Conservation (phyloP, 1,140 invertebrate genomes). For the Daktulosphaira vitifoliae region DNA sequence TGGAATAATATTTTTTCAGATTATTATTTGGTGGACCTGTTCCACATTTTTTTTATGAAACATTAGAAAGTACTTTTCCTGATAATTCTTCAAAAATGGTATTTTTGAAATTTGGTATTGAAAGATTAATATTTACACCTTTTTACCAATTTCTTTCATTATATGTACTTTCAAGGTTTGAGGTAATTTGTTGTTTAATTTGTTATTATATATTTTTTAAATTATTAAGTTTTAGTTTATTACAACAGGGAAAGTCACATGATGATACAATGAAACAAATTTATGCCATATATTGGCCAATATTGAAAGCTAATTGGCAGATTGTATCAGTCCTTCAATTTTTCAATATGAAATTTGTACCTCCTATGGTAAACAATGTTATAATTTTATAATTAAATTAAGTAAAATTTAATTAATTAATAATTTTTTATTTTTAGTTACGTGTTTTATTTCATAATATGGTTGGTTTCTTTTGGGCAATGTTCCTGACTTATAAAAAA, state of each 20-base stretch:
- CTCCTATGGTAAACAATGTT: constrained; percentile 54
- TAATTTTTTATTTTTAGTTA: constrained; percentile 33
- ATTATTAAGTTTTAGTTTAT: constrained; percentile 27
- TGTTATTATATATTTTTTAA: background rate
- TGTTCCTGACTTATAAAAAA: constrained; percentile 34
- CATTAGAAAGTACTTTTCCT: constrained; percentile 47
- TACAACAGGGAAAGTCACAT: constrained; percentile 57
- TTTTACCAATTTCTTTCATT: constrained; percentile 58
- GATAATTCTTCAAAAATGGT: constrained; percentile 47
- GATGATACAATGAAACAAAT: constrained; percentile 50
- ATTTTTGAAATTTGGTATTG: constrained; percentile 52
- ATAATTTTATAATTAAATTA: background rate
- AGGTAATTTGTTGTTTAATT: constrained; percentile 43
- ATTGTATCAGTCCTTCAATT: constrained; percentile 61
- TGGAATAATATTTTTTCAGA: constrained; percentile 43
- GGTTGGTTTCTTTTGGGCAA: constrained; percentile 36
- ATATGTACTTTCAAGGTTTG: constrained; percentile 58
- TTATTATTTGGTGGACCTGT: constrained; percentile 61
- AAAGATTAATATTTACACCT: constrained; percentile 59
- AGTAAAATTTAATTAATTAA: background rate
- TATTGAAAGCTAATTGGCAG: constrained; percentile 59
- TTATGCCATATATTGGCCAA: constrained; percentile 51
- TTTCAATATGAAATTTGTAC: constrained; percentile 59
- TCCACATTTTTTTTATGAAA: constrained; percentile 61
- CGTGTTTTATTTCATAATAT: constrained; percentile 35